Evolutionary conservation across 2,113 vertebrate genomes (phyloP).

Genomic region (Grallaria varia): DNA sequence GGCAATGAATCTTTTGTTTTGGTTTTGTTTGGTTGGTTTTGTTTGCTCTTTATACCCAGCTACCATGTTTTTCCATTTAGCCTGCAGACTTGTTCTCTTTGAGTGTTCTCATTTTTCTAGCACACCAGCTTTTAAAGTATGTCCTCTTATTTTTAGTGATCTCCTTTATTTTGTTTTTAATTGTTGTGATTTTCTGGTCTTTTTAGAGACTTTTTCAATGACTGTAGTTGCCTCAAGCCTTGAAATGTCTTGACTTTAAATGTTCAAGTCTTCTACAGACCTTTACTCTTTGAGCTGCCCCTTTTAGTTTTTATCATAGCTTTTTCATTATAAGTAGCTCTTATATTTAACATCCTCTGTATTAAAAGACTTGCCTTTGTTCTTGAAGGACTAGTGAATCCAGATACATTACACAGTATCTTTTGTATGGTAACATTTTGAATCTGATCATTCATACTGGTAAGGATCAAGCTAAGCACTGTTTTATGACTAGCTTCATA

Average conservation of each 20-base stretch:
- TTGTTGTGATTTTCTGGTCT: neutral
- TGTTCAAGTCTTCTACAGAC: neutral
- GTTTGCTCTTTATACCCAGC: neutral
- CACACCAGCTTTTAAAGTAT: neutral
- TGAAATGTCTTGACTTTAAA: neutral
- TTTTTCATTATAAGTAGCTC: neutral
- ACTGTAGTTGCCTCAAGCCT: neutral
- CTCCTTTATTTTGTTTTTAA: neutral
- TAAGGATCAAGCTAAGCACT: neutral
- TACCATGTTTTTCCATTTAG: neutral
- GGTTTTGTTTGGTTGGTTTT: neutral
- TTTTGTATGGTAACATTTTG: neutral
- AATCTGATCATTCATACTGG: neutral
- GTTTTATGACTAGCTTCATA: neutral
- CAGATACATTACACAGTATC: neutral
- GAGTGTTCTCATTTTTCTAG: neutral
- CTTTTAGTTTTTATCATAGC: neutral
- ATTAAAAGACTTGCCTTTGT: neutral
- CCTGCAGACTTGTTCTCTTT: neutral
- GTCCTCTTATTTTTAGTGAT: neutral
- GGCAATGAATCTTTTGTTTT: neutral
- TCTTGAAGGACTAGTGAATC: neutral
- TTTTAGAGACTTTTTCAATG: neutral
- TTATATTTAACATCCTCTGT: neutral
- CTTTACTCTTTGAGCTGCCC: neutral